Base-by-base conservation (phyloP, 2,113 vertebrate species). In the Otocyon megalotis region DNA sequence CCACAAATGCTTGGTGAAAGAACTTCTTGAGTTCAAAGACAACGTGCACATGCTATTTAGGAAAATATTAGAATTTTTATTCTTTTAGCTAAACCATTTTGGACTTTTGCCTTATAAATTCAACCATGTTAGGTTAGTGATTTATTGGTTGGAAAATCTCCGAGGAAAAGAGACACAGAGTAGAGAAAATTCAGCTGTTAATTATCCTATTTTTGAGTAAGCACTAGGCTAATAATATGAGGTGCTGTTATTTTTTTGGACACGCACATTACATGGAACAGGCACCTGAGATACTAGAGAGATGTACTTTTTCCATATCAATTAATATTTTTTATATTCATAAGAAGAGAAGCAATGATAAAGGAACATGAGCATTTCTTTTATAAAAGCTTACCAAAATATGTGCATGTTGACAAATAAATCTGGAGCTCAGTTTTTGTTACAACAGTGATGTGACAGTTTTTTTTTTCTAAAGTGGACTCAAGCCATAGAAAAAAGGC, bases 161-260 rank as follows among this genome's bases (percentile, higher is more conserved):
- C 28, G 43, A 95, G 87, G 79, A 58, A 84, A 85, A 79, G 56
- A 72, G 28, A 24, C 20, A 43, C 48, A 86, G 69, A 77, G 43
- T 0, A 2, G 26, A 20, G 43, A 79, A 35, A 62, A 80, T 32
- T 65, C 63, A 50, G 69, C 32, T 19, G 60, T 91, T 96, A 97
- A 93, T 96, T 48, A 88, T 82, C 53, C 16, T 88, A 28, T 56
- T 37, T 81, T 72, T 79, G 82, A 93, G n/a, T 72, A 50, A 97
- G 15, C n/a, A 86, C 8, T 16, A 22, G n/a, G 24, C 35, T 88
- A 74, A 87, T 58, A 50, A 26, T 17, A 65, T 30, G 12, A 2
- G 1, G 56, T 26, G 53, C 2, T 56, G 28, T 60, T 88, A 56
- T 28, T 95, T 26, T 48, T 28, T 32, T 35, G 62, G 37, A 32